Evolutionary conservation across 2,888 invertebrate species (phyloP).

Genomic region (Drosophila fungiperda): DNA sequence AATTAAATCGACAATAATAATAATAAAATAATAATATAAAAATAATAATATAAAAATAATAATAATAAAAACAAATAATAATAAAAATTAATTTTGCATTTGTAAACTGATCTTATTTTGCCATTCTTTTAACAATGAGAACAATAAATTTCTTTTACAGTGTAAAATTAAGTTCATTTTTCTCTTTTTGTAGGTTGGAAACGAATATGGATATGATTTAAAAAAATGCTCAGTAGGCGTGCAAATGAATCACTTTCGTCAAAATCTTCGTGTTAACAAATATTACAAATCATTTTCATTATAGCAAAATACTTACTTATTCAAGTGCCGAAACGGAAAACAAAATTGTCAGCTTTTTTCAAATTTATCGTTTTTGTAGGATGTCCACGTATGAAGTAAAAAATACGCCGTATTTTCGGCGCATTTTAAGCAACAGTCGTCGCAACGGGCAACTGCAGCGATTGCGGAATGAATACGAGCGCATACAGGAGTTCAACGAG

Average conservation of each 20-base stretch:
- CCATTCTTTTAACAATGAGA: not conserved
- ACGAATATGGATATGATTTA: not conserved
- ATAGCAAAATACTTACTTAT: constrained; percentile 20
- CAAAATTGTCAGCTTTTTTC: not conserved
- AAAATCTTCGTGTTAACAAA: not conserved
- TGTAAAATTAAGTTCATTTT: not conserved
- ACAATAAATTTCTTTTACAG: not conserved
- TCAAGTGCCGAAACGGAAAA: constrained; percentile 42
- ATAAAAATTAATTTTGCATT: not conserved
- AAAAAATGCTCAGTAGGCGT: constrained; percentile 4
- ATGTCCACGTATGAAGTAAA: constrained; percentile 80
- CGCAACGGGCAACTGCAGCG: constrained; percentile 75
- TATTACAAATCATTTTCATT: constrained; percentile 46
- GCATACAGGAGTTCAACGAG: constrained; percentile 75
- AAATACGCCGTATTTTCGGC: constrained; percentile 72
- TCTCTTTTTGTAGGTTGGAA: not conserved
- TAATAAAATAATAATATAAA: too few relatives aligned
- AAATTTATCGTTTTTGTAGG: not conserved
- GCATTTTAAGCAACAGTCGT: constrained; percentile 68
- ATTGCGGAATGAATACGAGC: constrained; percentile 78
- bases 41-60: constrained; percentile 8
- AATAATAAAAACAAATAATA: constrained; percentile 7
- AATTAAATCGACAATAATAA: not conserved
- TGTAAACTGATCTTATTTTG: not conserved
- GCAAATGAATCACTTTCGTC: not conserved